Percentiles rank a stretch among this genome's conserved stretches.
phyloP scores from a whole-genome alignment of 2,797 vertebrate genomes.

The Anabas testudineus region DNA sequence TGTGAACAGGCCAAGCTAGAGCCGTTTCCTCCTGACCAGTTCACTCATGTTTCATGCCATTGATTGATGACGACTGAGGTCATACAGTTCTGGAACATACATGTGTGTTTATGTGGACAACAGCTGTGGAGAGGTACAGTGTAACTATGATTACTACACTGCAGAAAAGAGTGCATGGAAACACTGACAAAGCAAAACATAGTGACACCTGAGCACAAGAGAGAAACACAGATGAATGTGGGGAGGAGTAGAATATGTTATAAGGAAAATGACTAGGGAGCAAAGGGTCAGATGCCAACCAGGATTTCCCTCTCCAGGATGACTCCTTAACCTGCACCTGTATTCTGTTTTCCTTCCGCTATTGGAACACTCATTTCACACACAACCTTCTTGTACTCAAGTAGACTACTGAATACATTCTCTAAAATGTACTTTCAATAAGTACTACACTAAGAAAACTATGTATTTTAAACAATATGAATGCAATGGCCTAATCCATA shows the following conservation, averaged over 20 bases:
- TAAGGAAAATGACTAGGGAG: conserved; percentile 2
- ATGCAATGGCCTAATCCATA: too few relatives aligned
- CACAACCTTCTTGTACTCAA: not conserved
- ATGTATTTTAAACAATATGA: too few relatives aligned
- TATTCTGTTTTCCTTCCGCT: conserved; percentile 10
- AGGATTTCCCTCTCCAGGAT: conserved; percentile 57
- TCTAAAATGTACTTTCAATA: too few relatives aligned
- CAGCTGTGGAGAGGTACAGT: not conserved
- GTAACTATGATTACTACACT: not conserved
- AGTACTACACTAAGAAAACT: not conserved
- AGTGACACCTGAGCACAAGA: conserved; percentile 14
- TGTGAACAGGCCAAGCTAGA: not conserved
- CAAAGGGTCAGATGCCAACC: conserved; percentile 21
- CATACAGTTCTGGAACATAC: not conserved
- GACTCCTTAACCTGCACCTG: conserved; percentile 22
- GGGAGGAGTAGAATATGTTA: not conserved
- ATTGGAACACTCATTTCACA: conserved; percentile 3
- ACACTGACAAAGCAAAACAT: not conserved
- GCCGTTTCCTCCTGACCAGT: conserved; percentile 23
- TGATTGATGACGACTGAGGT: not conserved
- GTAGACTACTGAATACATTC: too few relatives aligned
- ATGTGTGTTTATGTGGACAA: not conserved
- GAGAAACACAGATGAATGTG: not conserved
- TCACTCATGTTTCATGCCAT: conserved; percentile 10
- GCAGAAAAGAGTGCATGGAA: not conserved